Conservation (phyloP, 2,888 invertebrate species). For the Agrochola lota region DNA sequence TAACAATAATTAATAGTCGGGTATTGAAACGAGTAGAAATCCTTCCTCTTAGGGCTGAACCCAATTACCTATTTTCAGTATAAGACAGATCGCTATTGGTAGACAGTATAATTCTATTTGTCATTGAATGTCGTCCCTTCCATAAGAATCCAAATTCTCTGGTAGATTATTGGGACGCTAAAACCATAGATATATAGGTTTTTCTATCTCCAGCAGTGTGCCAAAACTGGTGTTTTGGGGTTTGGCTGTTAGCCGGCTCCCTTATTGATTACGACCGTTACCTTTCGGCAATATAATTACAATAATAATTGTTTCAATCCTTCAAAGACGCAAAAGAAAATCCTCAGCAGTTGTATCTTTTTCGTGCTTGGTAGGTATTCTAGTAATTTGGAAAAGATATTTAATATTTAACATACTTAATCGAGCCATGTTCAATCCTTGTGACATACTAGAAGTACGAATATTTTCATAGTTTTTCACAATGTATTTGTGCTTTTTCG, state of each 20-base stretch:
- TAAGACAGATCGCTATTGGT: too few species aligned
- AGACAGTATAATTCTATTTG: too few species aligned
- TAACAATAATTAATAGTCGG: neutral
- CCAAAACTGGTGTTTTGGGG: too few species aligned
- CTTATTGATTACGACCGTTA: neutral
- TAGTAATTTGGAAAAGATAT: neutral
- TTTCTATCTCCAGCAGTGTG: too few species aligned
- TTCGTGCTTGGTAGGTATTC: neutral
- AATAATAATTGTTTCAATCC: neutral
- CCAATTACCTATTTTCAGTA: too few species aligned
- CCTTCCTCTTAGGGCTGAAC: neutral
- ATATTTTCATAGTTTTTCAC: neutral
- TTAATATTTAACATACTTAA: neutral
- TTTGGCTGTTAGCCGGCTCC: too few species aligned
- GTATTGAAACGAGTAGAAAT: neutral
- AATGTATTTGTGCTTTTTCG: constrained; percentile 37
- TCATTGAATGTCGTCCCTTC: too few species aligned
- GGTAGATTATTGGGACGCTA: too few species aligned
- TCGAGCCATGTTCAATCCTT: neutral
- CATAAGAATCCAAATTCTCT: too few species aligned
- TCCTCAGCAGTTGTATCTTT: neutral
- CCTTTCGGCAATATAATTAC: neutral
- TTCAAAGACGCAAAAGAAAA: neutral
- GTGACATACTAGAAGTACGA: neutral
- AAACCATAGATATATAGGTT: too few species aligned